Base-by-base conservation (phyloP, 2,888 invertebrate genomes). In the Metacarcinus magister region DNA sequence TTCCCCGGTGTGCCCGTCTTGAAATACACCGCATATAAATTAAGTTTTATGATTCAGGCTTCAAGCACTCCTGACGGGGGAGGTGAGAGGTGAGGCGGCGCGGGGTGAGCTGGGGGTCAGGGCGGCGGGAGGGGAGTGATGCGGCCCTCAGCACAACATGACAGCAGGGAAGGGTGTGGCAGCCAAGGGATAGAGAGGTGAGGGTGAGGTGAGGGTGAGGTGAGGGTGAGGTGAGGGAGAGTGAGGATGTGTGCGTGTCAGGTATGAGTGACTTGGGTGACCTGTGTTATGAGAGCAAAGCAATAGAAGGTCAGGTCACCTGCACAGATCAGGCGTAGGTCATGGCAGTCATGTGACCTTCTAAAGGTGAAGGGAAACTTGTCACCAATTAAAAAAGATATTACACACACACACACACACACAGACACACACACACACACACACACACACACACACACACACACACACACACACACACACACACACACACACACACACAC, bases 41-140 rank as follows among this genome's bases (percentile, higher is more conserved):
- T 82, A 82, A 82, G 82, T 82, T 82, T 82, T 82, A 82, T 82
- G 82, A 28, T 82, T 28, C 82, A 82, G 82, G 32, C 82, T 82
- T 82, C 82, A 82, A 82, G 82, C 82, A 82, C 82, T 82, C 82
- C 82, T 82, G 82, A 82, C 82, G 82, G 82, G 67, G 32, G 82
- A 82, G 82, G 82, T 82, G 82, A 82, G 82, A 82, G 82, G 82
- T 82, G 82, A 82, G 82, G 82, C 32, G 82, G 32, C 28, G 82
- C 82, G 82, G 82, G 82, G 82, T 82, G 82, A 82, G 82, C 82
- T 28, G 82, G 32, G 32, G 82, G 82, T 82, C 82, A 82, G 82
- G 82, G 82, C 4, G 82, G 82, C 28, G 82, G 82, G 82, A 8
- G 82, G 82, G 32, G 32, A 82, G 28, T 82, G 82, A 82, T 82